Conservation (phyloP, 2,888 invertebrate species). For the Caenorhabditis japonica region DNA sequence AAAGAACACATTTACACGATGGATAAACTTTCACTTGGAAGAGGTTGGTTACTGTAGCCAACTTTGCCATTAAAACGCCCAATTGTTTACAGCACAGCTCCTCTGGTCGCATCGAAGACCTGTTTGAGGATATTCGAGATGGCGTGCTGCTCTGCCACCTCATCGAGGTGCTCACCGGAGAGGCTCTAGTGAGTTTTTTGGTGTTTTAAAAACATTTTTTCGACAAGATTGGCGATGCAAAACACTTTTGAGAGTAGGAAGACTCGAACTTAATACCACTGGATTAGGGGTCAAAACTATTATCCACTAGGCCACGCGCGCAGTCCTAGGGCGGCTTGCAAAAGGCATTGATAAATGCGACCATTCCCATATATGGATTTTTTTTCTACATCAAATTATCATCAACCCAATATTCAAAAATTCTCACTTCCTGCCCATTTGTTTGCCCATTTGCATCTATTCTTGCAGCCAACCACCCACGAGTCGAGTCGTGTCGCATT, state of each 20-base stretch:
- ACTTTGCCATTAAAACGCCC: not conserved
- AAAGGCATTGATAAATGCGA: no score
- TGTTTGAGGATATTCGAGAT: slow-evolving; percentile 76
- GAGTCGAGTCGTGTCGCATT: slow-evolving; percentile 21
- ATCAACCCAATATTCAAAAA: no score
- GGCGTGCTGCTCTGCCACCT: slow-evolving; percentile 76
- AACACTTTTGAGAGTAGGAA: no score
- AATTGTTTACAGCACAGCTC: slow-evolving; percentile 72
- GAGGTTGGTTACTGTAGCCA: slow-evolving; percentile 52
- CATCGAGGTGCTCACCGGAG: slow-evolving; percentile 77
- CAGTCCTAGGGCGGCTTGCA: no score
- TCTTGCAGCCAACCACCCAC: slow-evolving; percentile 23
- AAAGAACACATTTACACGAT: slow-evolving; percentile 77
- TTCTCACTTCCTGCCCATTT: no score
- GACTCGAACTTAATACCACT: no score
- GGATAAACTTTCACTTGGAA: slow-evolving; percentile 77
- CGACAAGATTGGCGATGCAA: not conserved
- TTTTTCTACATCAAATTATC: no score
- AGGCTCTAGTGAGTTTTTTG: slow-evolving; percentile 71
- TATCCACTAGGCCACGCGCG: no score
- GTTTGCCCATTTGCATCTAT: not conserved
- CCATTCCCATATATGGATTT: no score
- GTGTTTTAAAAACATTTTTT: not conserved
- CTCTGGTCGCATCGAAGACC: slow-evolving; percentile 72
- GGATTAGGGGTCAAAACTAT: no score